Evolutionary conservation across 2,888 invertebrate species (phyloP).

Genomic region (Phengaris alcon): DNA sequence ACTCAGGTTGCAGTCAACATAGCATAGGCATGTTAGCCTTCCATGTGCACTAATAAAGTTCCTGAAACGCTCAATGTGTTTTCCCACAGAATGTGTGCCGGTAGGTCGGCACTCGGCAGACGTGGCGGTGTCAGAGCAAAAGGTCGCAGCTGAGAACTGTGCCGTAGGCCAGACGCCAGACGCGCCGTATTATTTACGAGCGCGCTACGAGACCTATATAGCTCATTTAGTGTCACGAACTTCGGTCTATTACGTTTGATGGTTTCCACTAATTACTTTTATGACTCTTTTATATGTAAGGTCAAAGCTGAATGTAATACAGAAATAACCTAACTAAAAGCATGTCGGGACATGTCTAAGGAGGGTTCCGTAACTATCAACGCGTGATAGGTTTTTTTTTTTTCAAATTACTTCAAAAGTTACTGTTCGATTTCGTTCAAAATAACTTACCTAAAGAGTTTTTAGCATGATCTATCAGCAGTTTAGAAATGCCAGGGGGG

Average conservation of each 20-base stretch:
- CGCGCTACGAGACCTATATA: neutral
- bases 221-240: constrained; percentile 22
- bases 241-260: constrained; percentile 5
- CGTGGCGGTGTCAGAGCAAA: neutral
- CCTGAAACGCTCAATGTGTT: neutral
- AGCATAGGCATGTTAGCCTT: neutral
- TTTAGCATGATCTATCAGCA: too few relatives aligned
- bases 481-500: too few relatives aligned
- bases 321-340: too few relatives aligned
- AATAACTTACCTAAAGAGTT: too few relatives aligned
- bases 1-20: neutral
- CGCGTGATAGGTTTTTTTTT: too few relatives aligned
- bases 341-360: too few relatives aligned
- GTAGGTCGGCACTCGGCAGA: constrained; percentile 1
- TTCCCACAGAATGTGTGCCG: neutral
- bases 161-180: neutral
- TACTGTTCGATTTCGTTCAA: too few relatives aligned
- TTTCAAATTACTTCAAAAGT: too few relatives aligned
- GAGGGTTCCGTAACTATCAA: too few relatives aligned
- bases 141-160: constrained; percentile 1
- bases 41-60: neutral
- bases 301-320: neutral
- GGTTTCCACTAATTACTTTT: constrained; percentile 4
- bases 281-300: neutral
- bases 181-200: constrained; percentile 17